phyloP scores from a whole-genome alignment of 1,140 invertebrate species.

The Leptopilina boulardi region DNA sequence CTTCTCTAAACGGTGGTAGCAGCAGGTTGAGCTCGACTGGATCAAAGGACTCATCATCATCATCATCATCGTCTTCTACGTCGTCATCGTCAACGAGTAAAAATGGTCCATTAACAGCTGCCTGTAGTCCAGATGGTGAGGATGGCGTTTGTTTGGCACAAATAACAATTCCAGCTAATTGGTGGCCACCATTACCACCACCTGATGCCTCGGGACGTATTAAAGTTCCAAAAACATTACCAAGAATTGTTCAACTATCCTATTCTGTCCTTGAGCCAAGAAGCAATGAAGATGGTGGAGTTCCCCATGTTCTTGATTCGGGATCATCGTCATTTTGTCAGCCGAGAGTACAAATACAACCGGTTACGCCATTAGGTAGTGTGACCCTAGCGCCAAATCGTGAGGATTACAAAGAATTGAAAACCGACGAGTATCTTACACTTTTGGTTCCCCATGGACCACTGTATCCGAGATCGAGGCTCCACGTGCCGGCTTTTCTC shows the following conservation, averaged over 20 bases:
- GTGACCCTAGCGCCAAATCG: slow-evolving; percentile 85
- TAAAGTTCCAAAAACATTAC: slow-evolving; percentile 80
- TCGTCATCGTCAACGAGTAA: not conserved
- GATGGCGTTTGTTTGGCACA: slow-evolving; percentile 93
- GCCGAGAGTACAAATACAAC: slow-evolving; percentile 86
- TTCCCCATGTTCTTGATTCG: slow-evolving; percentile 51
- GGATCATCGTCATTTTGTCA: slow-evolving; percentile 77
- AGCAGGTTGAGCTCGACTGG: slow-evolving; percentile 41
- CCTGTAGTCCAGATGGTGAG: slow-evolving; percentile 91
- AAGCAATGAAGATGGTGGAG: slow-evolving; percentile 64
- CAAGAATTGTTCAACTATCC: slow-evolving; percentile 84
- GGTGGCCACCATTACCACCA: slow-evolving; percentile 88
- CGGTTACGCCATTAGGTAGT: slow-evolving; percentile 82
- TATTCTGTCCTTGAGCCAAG: slow-evolving; percentile 90
- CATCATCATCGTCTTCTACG: not conserved
- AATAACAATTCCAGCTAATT: slow-evolving; percentile 86
- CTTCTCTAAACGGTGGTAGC: slow-evolving; percentile 74
- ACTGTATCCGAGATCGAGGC: slow-evolving; percentile 89
- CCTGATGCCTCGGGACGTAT: slow-evolving; percentile 77
- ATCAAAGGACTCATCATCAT: slow-evolving; percentile 35
- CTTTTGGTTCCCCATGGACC: slow-evolving; percentile 92
- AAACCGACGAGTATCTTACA: slow-evolving; percentile 85
- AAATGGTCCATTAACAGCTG: slow-evolving; percentile 81
- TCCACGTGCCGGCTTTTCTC: slow-evolving; percentile 92
- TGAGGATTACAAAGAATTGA: slow-evolving; percentile 88